Base-by-base conservation (phyloP, 2,797 vertebrate species). In the Pseudocheirus occidentalis region DNA sequence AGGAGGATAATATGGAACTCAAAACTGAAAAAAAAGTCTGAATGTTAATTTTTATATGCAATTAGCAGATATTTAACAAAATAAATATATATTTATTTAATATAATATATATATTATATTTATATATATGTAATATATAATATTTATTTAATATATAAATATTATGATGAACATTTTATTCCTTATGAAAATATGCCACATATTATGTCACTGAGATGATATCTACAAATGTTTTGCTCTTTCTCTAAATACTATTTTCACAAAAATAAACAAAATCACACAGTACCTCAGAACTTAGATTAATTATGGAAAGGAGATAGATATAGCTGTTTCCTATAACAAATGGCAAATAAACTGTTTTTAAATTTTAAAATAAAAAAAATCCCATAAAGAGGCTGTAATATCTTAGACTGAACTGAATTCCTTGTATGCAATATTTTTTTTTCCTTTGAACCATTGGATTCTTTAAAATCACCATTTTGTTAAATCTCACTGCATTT, bases 311-410 rank as follows among this genome's bases (percentile, higher is more conserved):
- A 59, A 96, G 55, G 89, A 90, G 58, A 29, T 3, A 95, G 95
- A 94, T 96, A 96, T 97, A 96, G 93, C 52, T 55, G 12, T 92
- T 73, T 92, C 58, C 24, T 96, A 53, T 95, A 91, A 93, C 73
- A 95, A 89, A 95, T 96, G 96, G 94, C 91, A 96, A 97, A 94
- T 55, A 98, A 97, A 52, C 92, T 97, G 96, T 97, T 95, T 95
- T 97, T 98, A 93, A 95, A 95, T 96, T 96, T 97, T 96, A 97
- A 95, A 96, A 96, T 95, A 59, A 73, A 73, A n/a, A 66, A n/a
- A 73, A 16, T 52, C 34, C 24, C 66, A 73, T 21, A 40, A 7
- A 73, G 34, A 40, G 16, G 6, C 18, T 40, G 1, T 81, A 7
- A 24, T 46, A 46, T 81, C 46, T 81, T 81, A 81, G n/a, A 46